A percentile compares a stretch with the other conserved stretches of the same genome.
These are phyloP conservation scores for Scomber colias DNA, from an alignment of 2,113 vertebrate species.

Conservation along the genomic window DNA sequence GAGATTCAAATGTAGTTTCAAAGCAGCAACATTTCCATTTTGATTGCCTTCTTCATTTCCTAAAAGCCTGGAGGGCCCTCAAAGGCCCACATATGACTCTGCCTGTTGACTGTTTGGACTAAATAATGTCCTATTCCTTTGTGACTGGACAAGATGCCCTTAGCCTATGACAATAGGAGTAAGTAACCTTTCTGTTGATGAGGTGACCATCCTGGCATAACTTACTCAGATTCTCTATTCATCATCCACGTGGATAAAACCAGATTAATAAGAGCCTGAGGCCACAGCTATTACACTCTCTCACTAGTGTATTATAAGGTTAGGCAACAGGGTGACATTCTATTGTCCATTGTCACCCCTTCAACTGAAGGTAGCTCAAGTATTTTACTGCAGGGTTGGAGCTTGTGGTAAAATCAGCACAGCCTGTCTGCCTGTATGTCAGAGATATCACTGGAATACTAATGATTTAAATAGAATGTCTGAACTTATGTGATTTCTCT, in stretches of 20 bases:
- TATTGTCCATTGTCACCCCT: not conserved
- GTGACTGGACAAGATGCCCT: slow-evolving; percentile 31
- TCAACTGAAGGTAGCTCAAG: not conserved
- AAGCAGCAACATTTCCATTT: slow-evolving; percentile 65
- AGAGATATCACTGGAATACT: not conserved
- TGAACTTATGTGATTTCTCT: not conserved
- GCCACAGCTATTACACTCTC: not conserved
- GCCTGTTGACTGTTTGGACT: slow-evolving; percentile 39
- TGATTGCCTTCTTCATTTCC: slow-evolving; percentile 65
- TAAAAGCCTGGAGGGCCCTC: slow-evolving; percentile 50
- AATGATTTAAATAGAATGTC: not conserved
- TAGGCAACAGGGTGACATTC: not conserved
- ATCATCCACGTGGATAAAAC: slow-evolving; percentile 19
- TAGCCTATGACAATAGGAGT: slow-evolving; percentile 38
- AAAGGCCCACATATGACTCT: slow-evolving; percentile 41
- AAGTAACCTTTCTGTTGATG: slow-evolving; percentile 39
- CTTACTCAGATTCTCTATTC: slow-evolving; percentile 8
- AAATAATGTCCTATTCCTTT: slow-evolving; percentile 40
- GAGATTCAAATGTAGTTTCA: slow-evolving; percentile 59
- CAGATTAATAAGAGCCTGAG: slow-evolving; percentile 40
- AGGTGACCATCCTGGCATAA: slow-evolving; percentile 23
- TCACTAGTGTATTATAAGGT: slow-evolving; percentile 1
- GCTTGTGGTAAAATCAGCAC: not conserved
- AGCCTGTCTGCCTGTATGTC: not conserved
- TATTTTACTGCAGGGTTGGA: not conserved